phyloP scores from a whole-genome alignment of 2,888 invertebrate genomes.

The Pristionchus entomophagus region DNA sequence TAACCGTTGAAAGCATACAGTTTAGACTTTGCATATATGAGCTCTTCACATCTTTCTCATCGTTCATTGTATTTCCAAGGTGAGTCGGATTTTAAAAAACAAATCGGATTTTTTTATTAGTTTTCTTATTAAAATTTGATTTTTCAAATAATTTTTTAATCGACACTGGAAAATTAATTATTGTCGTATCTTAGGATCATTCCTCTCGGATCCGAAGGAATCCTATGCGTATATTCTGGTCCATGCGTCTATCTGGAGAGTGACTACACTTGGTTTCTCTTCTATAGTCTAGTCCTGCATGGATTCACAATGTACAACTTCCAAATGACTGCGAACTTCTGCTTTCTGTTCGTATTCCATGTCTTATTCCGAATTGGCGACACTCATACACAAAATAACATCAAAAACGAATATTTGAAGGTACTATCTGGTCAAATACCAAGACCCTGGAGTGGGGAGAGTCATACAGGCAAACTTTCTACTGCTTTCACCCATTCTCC shows the following conservation, averaged over 20 bases:
- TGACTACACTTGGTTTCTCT: neutral
- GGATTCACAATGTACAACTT: slow-evolving; percentile 5
- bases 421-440: neutral
- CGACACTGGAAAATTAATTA: too few relatives aligned
- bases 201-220: slow-evolving; percentile 15
- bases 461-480: neutral
- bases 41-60: neutral
- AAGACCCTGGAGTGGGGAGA: neutral
- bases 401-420: too few relatives aligned
- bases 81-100: neutral
- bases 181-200: neutral
- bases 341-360: neutral
- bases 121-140: neutral
- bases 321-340: slow-evolving; percentile 19
- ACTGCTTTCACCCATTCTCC: neutral
- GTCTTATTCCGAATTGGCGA: too few relatives aligned
- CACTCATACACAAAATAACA: too few relatives aligned
- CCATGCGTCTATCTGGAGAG: neutral
- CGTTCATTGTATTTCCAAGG: slow-evolving; percentile 11
- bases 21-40: neutral
- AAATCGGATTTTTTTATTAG: too few relatives aligned
- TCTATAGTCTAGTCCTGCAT: neutral
- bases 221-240: neutral
- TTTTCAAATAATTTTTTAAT: too few relatives aligned
- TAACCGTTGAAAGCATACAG: neutral